A percentile compares a stretch with the other conserved stretches of the same genome.
Evolutionary conservation across 2,113 vertebrate genomes (phyloP).

Genomic region (Sylvietta virens): DNA sequence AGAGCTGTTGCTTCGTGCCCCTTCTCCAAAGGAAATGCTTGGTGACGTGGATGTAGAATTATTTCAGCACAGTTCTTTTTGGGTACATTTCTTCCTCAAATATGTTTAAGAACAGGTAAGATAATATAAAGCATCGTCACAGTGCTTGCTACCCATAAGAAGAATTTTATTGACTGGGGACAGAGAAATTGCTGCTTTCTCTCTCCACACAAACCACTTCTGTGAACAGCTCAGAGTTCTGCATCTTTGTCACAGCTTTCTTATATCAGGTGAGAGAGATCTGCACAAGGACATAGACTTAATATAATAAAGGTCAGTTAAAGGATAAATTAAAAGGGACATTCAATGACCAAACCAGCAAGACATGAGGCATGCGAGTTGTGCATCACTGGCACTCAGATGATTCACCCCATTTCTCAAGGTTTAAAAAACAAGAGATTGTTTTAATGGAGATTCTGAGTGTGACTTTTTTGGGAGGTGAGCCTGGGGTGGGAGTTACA

Average conservation of each 20-base stretch:
- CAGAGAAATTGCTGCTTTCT: background rate
- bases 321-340: background rate
- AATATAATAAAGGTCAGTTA: background rate
- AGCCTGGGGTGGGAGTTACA: background rate
- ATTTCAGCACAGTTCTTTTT: background rate
- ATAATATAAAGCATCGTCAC: background rate
- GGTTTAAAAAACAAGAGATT: background rate
- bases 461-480: rapidly evolving
- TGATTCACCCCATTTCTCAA: background rate
- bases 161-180: background rate
- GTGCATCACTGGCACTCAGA: background rate
- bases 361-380: rapidly evolving
- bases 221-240: background rate
- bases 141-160: background rate
- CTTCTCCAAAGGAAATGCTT: background rate
- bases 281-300: background rate
- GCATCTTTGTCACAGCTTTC: background rate
- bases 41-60: background rate
- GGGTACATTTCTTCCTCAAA: background rate
- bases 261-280: background rate
- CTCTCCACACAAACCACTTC: background rate
- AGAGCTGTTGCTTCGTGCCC: background rate
- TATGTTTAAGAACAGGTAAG: background rate
- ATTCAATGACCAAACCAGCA: background rate
- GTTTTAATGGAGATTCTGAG: background rate